Base-by-base conservation (phyloP, 2,113 vertebrate genomes). In the Collichthys lucidus region DNA sequence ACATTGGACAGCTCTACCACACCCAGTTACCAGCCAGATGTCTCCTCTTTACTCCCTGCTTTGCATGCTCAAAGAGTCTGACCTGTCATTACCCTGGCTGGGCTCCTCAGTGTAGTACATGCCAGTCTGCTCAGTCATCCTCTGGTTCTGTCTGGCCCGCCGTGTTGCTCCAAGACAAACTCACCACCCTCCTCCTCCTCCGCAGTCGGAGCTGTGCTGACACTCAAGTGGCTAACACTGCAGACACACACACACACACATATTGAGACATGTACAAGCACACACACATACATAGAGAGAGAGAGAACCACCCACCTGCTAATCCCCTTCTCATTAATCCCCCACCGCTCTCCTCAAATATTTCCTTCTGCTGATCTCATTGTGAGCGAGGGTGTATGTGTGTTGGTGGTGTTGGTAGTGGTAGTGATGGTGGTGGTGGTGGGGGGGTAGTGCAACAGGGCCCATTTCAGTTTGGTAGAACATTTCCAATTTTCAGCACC, bases 241-340 rank as follows among this genome's bases (percentile, higher is more conserved):
- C 63, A 40, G 35, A 35, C 66, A 14, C 31, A 35, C 35, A 35
- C 35, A 35, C 31, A 86, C 77, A 86, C 82, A 93, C 93, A 92
- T 95, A 53, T 49, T 22, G 24, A 46, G 15, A 53, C 10, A 29
- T 8, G 29, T 44, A 75, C 42, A 70, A 35, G 29, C 19, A 35
- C 47, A 44, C 9, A 53, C 29, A 26, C 10, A 46, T 31, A 46
- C 71, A 64, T 12, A 85, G 68, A 86, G 68, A 86, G 64, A 85
- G 74, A 83, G 83, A 86, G 82, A n/a, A n/a, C 80, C 85, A 89
- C 85, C 89, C 84, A 95, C 96, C 96, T 96, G 96, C 96, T 98
- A 98, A 97, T 97, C 97, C 96, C 95, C 94, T 95, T 94, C 97
- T 97, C 96, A 97, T 97, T 98, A 97, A 96, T 97, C 96, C 96